Evolutionary conservation across 2,797 vertebrate genomes (phyloP), one percentile per base, ranked within the genome.

Genomic region (Bryconaethiops microstoma): DNA sequence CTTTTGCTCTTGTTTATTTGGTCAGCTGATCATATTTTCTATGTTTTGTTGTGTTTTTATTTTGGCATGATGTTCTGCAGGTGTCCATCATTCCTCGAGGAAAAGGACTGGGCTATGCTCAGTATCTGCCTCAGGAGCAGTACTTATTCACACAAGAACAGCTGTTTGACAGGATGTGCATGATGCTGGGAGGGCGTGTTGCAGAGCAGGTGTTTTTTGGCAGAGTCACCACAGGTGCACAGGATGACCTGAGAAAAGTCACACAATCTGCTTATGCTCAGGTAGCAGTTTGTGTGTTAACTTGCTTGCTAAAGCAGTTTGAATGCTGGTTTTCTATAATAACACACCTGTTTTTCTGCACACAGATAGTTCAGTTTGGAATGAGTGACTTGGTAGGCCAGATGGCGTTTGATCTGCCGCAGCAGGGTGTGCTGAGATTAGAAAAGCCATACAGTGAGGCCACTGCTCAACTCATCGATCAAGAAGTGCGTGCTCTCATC

Each of bases 171-270:
- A 76, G 82, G 59, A 88, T 92, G 93, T 93, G 92, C 23, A 84
- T 91, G 89, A 88, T 91, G 92, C 89, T 94, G 7, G 92, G 91
- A 0, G 93, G 90, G 0, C 86, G 92, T 0, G 93, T 92, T 10
- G 91, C 93, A 0, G 91, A 93, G 87, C 91, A 92, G 88, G 86
- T 93, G 2, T 92, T 92, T 84, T 94, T 93, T 0, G 86, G 91
- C 13, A 84, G 35, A 29, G 85, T 94, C 81, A 92, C 92, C 45
- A 90, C 88, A 0, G 93, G 91, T 0, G 92, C 93, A 12, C 92
- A 92, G 82, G 92, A 93, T 0, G 91, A 92, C 83, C 82, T 92
- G 77, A 89, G 83, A 77, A 93, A 89, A 55, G 90, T 92, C 78
- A 92, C 92, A 0, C 92, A 91, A 86, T 92, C 88, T 0, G 87